Conservation (phyloP, 2,888 invertebrate species). For the Melikaiella ostensackeni region DNA sequence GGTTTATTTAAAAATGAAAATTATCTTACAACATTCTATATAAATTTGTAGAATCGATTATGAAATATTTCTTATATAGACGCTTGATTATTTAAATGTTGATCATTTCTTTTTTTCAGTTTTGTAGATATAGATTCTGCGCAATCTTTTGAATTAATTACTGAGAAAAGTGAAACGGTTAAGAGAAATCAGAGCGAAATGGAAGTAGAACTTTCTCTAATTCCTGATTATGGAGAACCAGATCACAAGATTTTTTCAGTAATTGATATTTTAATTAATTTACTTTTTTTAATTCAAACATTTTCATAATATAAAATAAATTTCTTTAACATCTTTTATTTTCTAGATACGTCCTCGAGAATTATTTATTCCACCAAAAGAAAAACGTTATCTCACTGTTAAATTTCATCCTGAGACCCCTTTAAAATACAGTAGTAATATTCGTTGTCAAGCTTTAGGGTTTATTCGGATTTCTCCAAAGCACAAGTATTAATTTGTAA, state of each 20-base stretch:
- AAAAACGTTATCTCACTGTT: constrained; percentile 52
- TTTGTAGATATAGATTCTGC: not conserved
- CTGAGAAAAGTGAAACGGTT: not conserved
- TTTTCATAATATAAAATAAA: no score
- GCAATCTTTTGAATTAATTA: not conserved
- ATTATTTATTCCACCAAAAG: constrained; percentile 59
- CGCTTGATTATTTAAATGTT: no score
- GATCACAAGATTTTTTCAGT: constrained; percentile 53
- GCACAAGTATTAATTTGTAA: constrained; percentile 11
- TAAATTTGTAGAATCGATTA: no score
- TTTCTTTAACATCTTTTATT: constrained; percentile 34
- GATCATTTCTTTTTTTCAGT: not conserved
- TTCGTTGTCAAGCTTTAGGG: not conserved
- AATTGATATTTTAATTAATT: constrained; percentile 13
- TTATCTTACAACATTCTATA: not conserved
- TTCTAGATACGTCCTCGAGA: constrained; percentile 59
- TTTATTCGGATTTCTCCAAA: constrained; percentile 16
- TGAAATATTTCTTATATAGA: no score
- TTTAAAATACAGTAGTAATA: not conserved
- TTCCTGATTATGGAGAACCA: constrained; percentile 62
- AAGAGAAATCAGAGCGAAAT: constrained; percentile 41
- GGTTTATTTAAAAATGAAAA: not conserved
- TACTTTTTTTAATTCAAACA: not conserved
- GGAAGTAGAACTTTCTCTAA: constrained; percentile 57
- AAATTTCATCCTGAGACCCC: constrained; percentile 42